A percentile compares a stretch with the other conserved stretches of the same genome.
Conservation (phyloP, 1,140 invertebrate genomes). For the Archivesica marissinica region DNA sequence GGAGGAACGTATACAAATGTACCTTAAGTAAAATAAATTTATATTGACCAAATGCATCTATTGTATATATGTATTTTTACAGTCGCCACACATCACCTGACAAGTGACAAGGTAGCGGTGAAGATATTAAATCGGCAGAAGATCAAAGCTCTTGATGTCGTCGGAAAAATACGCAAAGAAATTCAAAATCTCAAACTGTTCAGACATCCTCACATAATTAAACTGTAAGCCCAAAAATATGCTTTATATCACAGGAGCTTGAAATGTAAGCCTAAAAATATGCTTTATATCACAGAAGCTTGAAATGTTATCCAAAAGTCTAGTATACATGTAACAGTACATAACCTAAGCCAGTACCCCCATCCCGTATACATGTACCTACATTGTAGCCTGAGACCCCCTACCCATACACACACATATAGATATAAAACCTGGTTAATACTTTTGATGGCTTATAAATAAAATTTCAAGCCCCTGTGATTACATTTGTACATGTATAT, state of each 20-base stretch:
- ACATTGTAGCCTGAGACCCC: too few relatives aligned
- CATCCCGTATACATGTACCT: too few relatives aligned
- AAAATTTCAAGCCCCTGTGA: too few relatives aligned
- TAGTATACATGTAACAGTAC: too few relatives aligned
- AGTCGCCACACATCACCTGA: constrained; percentile 98
- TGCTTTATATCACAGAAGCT: too few relatives aligned
- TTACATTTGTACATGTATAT: too few relatives aligned
- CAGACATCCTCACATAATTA: constrained; percentile 99
- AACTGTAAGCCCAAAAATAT: constrained; percentile 91
- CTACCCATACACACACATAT: too few relatives aligned
- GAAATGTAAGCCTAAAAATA: constrained; percentile 90
- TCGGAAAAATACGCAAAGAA: constrained; percentile 98
- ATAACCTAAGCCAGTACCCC: too few relatives aligned
- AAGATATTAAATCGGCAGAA: constrained; percentile 99
- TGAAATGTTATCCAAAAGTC: constrained; percentile 91
- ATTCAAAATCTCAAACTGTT: constrained; percentile 99
- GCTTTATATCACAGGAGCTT: neutral
- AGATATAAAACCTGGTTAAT: too few relatives aligned
- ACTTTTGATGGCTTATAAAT: too few relatives aligned
- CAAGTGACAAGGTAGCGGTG: constrained; percentile 99
- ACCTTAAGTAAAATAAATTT: too few relatives aligned
- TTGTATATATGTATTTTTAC: constrained; percentile 75
- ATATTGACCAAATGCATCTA: neutral
- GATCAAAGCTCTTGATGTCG: constrained; percentile 99
- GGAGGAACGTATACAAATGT: too few relatives aligned